Conservation (phyloP, 2,888 invertebrate genomes). For the Cabera pusaria region DNA sequence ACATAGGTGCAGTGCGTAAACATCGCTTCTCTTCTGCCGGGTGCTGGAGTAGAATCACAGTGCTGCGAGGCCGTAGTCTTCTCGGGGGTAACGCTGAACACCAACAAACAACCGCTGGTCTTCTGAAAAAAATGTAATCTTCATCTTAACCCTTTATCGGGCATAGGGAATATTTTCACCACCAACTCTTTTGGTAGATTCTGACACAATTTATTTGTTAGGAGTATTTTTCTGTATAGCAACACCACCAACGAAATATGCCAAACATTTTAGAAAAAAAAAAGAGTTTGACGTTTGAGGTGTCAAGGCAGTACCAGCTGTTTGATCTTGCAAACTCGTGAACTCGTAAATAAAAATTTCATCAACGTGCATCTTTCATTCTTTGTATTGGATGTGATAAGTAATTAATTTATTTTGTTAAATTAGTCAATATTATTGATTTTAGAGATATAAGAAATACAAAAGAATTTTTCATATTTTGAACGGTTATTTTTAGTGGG, state of each 20-base stretch:
- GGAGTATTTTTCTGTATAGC: no score
- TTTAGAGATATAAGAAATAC: background rate
- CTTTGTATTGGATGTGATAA: no score
- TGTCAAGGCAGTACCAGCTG: background rate
- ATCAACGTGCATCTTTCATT: no score
- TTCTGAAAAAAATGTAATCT: constrained; percentile 84
- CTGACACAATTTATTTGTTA: no score
- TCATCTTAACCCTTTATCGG: no score
- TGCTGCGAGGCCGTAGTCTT: constrained; percentile 86
- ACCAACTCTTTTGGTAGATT: no score
- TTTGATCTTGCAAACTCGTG: constrained; percentile 1
- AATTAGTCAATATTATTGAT: constrained; percentile 1
- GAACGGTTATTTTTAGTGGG: no score
- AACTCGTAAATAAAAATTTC: no score
- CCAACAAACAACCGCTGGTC: constrained; percentile 95
- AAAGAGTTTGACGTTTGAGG: constrained; percentile 1
- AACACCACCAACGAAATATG: no score
- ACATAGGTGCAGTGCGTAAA: constrained; percentile 94
- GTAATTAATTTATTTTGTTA: background rate
- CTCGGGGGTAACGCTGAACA: constrained; percentile 91
- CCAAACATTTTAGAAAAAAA: constrained; percentile 1
- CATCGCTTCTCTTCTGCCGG: constrained; percentile 96
- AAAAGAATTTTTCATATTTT: constrained; percentile 1
- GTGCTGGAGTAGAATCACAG: constrained; percentile 93
- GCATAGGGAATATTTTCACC: no score